A percentile compares a stretch with the other conserved stretches of the same genome.
Evolutionary conservation across 2,888 invertebrate species (phyloP).

Genomic region (Erpobdella octoculata): DNA sequence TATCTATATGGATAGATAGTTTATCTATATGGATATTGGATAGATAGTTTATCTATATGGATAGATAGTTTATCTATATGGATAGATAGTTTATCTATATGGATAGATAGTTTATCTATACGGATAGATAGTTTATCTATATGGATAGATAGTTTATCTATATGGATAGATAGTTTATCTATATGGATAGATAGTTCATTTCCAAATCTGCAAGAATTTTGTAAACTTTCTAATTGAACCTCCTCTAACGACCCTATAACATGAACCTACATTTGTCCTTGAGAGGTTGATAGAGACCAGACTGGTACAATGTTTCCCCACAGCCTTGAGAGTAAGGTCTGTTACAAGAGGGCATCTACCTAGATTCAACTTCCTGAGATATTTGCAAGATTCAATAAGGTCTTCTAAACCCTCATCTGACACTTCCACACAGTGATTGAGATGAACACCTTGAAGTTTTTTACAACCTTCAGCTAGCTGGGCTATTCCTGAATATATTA

Average conservation of each 20-base stretch:
- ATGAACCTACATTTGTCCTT: slow-evolving; percentile 37
- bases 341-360: slow-evolving; percentile 46
- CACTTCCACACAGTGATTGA: slow-evolving; percentile 44
- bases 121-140: too few relatives aligned
- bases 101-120: too few relatives aligned
- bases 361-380: slow-evolving; percentile 44
- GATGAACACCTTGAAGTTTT: slow-evolving; percentile 45
- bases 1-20: too few relatives aligned
- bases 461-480: slow-evolving; percentile 41
- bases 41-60: too few relatives aligned
- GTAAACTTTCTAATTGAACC: background rate
- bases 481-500: slow-evolving; percentile 40
- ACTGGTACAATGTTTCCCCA: slow-evolving; percentile 42
- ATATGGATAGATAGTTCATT: background rate
- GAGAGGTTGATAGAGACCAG: slow-evolving; percentile 45
- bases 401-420: slow-evolving; percentile 46
- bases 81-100: too few relatives aligned
- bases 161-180: background rate
- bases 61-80: too few relatives aligned
- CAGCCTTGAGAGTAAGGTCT: slow-evolving; percentile 41
- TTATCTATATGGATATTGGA: too few relatives aligned
- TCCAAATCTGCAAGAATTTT: background rate
- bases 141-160: background rate
- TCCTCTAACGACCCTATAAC: too few relatives aligned
- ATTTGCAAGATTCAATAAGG: slow-evolving; percentile 43